phyloP scores from a whole-genome alignment of 2,797 vertebrate species.

The Gymnoscopelus braueri region DNA sequence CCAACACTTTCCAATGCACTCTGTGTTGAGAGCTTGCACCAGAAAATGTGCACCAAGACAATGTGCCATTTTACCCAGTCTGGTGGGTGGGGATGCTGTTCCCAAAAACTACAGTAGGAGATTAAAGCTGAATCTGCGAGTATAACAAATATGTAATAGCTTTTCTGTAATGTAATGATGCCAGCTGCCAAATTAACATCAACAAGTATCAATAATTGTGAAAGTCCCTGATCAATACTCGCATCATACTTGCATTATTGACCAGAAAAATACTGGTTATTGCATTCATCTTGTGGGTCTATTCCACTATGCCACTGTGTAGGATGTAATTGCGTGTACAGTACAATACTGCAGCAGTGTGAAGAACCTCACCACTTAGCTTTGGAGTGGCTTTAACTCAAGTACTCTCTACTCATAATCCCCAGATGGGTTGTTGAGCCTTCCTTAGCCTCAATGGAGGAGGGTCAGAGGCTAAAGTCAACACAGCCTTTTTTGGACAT shows the following conservation, averaged over 20 bases:
- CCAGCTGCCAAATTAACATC: no score
- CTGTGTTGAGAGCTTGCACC: no score
- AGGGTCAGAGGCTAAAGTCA: conserved; percentile 55
- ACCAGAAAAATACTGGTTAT: neutral
- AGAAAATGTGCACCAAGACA: no score
- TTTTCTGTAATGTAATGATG: no score
- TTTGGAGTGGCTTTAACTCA: conserved; percentile 41
- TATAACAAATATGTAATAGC: no score
- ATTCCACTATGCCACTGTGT: neutral
- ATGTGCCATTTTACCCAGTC: no score
- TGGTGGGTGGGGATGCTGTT: no score
- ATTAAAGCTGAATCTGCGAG: no score
- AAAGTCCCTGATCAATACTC: no score
- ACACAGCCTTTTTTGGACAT: conserved; percentile 2
- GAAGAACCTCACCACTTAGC: conserved; percentile 51
- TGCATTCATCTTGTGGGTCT: neutral
- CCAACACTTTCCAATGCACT: no score
- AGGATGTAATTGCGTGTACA: neutral
- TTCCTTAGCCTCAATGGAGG: conserved; percentile 45
- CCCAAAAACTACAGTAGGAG: no score
- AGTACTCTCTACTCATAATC: conserved; percentile 48
- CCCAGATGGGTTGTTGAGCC: conserved; percentile 31
- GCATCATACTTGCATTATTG: neutral
- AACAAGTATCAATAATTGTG: no score
- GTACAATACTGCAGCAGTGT: neutral